Evolutionary conservation across 1,140 invertebrate genomes (phyloP).

Genomic region (Polypedilum pembai): DNA sequence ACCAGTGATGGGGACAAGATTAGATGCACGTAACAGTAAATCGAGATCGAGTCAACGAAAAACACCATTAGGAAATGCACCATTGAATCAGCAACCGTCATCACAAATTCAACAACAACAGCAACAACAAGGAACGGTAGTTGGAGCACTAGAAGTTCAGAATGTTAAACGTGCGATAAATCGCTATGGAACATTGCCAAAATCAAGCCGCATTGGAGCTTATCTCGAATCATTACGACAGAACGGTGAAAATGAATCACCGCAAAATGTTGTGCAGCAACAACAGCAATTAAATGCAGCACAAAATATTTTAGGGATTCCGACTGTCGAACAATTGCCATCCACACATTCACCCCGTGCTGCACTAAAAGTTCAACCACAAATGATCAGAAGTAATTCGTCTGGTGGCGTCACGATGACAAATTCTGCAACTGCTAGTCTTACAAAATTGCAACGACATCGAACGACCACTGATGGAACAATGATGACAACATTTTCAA

Average conservation of each 20-base stretch:
- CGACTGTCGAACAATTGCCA: not conserved
- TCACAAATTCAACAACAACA: constrained; percentile 20
- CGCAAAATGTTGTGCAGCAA: constrained; percentile 32
- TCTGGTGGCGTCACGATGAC: constrained; percentile 65
- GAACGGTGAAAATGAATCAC: constrained; percentile 48
- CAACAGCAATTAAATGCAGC: constrained; percentile 29
- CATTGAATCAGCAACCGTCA: not conserved
- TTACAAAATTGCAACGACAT: constrained; percentile 47
- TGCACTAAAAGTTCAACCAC: constrained; percentile 56
- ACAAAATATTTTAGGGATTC: not conserved
- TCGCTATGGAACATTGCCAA: constrained; percentile 93
- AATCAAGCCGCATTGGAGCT: constrained; percentile 89
- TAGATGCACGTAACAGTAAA: constrained; percentile 49
- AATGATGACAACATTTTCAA: constrained; percentile 46
- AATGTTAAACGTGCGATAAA: constrained; percentile 94
- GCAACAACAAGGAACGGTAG: constrained; percentile 47
- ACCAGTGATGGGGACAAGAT: constrained; percentile 49
- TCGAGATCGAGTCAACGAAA: constrained; percentile 49
- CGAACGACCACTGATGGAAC: constrained; percentile 44
- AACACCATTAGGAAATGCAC: constrained; percentile 32
- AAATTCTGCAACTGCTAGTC: constrained; percentile 46
- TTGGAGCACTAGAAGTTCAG: constrained; percentile 85
- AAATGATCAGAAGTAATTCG: constrained; percentile 79
- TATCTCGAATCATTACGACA: constrained; percentile 87
- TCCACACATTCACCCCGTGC: constrained; percentile 46